Evolutionary conservation across 1,140 invertebrate genomes (phyloP), one percentile per base, ranked within the genome.

Genomic region (Drosophila chauvacae): DNA sequence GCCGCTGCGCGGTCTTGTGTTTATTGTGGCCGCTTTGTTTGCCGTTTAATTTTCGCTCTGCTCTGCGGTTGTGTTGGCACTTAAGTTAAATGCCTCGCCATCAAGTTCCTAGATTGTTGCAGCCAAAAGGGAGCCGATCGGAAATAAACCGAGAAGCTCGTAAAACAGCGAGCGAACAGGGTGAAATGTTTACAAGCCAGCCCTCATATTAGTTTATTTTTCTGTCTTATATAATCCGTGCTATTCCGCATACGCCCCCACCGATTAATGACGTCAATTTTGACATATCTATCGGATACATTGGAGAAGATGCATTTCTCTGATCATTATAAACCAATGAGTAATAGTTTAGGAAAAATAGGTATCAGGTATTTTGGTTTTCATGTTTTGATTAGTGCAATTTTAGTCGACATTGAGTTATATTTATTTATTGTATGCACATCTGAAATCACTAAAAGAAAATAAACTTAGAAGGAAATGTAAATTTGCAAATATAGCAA

Each of bases 1-100:
- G 63, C 3, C 16, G 18, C 30, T 16, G 23, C 7, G 7, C 16
- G 51, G 33, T 59, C 45, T 60, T 59, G 30, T 72, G 68, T 73
- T 72, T 72, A 60, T 70, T 14, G 37, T 53, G 30, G 37, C 45
- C 66, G 66, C 68, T 59, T 71, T 70, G 69, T 72, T 70, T 70
- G 69, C 65, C 53, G 23, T 72, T 72, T 72, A 71, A 72, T 72
- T 72, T 72, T 72, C 16, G 50, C 64, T 20, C 28, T 55, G 64
- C n/a, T 30, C 28, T 39, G 65, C 30, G 51, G 65, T n/a, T 57
- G 65, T 72, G 68, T n/a, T 72, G 13, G 68, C 70, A 73, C 70
- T 73, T 60, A 72, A 72, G 3, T 42, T 60, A 72, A 72, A 72
- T 73, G 68, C 55, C 55, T 51, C 7, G 44, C 55, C 70, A 73